Evolutionary conservation across 37 sponge, comb jelly and placozoan species (phyloP), one percentile per base, ranked within the genome.

Genomic region (Chondrosia reniformis): DNA sequence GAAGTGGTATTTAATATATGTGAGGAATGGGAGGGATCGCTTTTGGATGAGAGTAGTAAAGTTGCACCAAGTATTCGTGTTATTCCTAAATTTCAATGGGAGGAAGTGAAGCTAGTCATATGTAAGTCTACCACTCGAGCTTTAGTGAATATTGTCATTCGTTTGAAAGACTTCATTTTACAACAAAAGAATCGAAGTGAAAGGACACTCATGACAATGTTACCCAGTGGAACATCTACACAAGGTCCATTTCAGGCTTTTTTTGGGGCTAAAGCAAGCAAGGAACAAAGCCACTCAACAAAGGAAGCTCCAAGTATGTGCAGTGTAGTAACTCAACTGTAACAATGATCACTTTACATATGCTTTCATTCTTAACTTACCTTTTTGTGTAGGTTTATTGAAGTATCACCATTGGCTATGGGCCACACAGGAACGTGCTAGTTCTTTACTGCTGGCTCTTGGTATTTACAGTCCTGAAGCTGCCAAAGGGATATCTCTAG

Each of bases 151-250:
- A 91, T 91, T 72, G 87, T 80, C 1, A 76, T 79, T 77, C 82
- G 84, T 39, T 46, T 91, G 58, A 37, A 76, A 15, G 87, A 91
- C 6, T 91, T 91, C 73, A 28, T 91, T 1, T 44, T 86, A 41
- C 91, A 91, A 56, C 91, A 91, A 63, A 91, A 91, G 72, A 38
- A 77, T 17, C 79, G 91, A 2, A 86, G 87, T 77, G 91, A 91
- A 54, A 72, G 84, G 12, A 91, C 91, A 13, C 63, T 91, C 25
- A 75, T 74, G 46, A 41, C 78, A 30, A 86, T 91, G 87, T 40
- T 86, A 33, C 91, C 91, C 3, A 74, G 84, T 22, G 85, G 78
- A 5, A 80, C 79, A 17, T 45, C 39, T 30, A 44, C 44, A 64
- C 66, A 64, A 21, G 43, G 34, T 15, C 66, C 80, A 31, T 64